Conservation (phyloP, 2,113 vertebrate species). For the Ibidorhyncha struthersii region DNA sequence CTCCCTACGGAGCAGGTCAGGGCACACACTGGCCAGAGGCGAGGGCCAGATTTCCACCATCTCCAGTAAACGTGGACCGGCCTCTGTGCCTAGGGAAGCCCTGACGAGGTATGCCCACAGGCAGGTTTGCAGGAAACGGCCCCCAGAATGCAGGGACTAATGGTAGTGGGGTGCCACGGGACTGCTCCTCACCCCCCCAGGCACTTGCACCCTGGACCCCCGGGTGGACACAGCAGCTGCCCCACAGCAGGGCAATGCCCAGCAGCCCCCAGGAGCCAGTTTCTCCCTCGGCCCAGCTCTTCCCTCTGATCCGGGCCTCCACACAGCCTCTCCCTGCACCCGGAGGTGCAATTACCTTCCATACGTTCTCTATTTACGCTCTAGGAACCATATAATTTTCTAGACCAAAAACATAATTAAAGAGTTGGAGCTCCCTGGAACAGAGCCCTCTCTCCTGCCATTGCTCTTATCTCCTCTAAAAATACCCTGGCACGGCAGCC, state of each 20-base stretch:
- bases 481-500: neutral
- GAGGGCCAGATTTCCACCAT: neutral
- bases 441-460: neutral
- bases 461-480: conserved; percentile 4
- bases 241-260: neutral
- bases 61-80: neutral
- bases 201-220: too few species aligned
- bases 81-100: neutral
- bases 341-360: conserved; percentile 44
- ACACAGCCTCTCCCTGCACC: neutral
- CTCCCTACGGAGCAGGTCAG: neutral
- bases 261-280: neutral
- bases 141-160: neutral
- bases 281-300: neutral
- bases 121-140: neutral
- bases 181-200: neutral
- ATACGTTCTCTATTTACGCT: neutral
- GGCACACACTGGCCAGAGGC: neutral
- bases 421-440: neutral
- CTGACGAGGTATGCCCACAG: accelerated
- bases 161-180: neutral
- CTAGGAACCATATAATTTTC: conserved; percentile 5
- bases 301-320: neutral
- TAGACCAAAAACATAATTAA: conserved; percentile 32
- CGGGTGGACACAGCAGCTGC: neutral